Base-by-base conservation (phyloP, 37 sponge, comb jelly and placozoan species). In the Chondrosia reniformis region DNA sequence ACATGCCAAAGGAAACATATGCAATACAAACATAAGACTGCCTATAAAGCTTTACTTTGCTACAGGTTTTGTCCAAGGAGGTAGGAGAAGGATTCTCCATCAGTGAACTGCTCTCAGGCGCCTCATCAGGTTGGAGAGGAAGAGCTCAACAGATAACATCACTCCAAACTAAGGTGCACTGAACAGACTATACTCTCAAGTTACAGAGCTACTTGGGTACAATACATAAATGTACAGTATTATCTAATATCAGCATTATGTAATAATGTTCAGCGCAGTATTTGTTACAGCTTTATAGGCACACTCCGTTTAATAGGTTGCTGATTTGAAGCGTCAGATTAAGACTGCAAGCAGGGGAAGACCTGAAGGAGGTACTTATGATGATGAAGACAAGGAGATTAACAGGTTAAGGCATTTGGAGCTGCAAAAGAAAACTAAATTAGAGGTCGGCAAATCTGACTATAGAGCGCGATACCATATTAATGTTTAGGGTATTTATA, bases 121-220 rank as follows among this genome's bases (percentile, higher is more conserved):
- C 24, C n/a, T 38, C 42, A 21, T 46, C 66, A 33, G 85, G 89
- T 0, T 92, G 93, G 93, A 92, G 85, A 34, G 93, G 93, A 30
- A 49, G 93, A 33, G 83, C 85, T 24, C 93, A 92, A 64, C 88
- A 92, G 75, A 92, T 92, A 19, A 78, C 76, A 2, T 42, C 59
- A 4, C 76, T 92, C 15, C 88, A 92, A 41, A 88, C 78, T 62
- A 92, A 88, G 67, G 80, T 91, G n/a, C n/a, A n/a, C n/a, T n/a
- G n/a, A n/a, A n/a, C 45, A 37, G 39, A 67, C 7, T 49, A 49
- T 49, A 10, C 15, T 15, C 10, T 49, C 15, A 49, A 75, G 52
- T 62, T 55, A 78, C 25, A 19, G 15, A 75, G 52, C 24, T 55
- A 78, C 25, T 9, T 57, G 39, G 34, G 21, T 76, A 76, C 57